These are phyloP conservation scores for Pocota personata DNA, from an alignment of 2,888 invertebrate species.

Conservation along the genomic window DNA sequence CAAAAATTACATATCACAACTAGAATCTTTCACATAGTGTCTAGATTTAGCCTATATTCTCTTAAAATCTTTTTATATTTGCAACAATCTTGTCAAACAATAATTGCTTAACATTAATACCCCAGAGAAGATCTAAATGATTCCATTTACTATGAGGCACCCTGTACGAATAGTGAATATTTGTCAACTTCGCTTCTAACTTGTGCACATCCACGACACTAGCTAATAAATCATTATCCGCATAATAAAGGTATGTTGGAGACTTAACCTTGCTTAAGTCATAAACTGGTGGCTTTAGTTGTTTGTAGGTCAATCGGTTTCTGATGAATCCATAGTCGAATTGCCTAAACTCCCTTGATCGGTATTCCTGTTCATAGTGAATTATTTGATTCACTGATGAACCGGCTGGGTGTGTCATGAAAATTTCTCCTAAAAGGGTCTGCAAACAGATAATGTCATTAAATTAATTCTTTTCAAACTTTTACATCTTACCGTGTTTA, in stretches of 20 bases:
- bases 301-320: constrained; percentile 78
- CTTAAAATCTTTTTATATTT: constrained; percentile 7
- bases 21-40: no score
- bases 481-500: constrained; percentile 77
- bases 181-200: constrained; percentile 82
- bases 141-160: constrained; percentile 84
- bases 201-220: constrained; percentile 83
- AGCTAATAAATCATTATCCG: constrained; percentile 85
- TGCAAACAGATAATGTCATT: constrained; percentile 30
- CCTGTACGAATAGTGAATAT: constrained; percentile 81
- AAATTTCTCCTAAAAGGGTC: constrained; percentile 79
- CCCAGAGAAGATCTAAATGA: constrained; percentile 87
- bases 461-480: neutral
- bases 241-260: constrained; percentile 83
- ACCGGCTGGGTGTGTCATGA: constrained; percentile 81
- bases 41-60: no score
- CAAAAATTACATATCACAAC: no score
- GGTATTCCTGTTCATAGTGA: constrained; percentile 80
- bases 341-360: constrained; percentile 79
- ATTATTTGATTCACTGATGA: constrained; percentile 81
- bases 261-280: constrained; percentile 82
- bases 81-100: constrained; percentile 82
- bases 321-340: constrained; percentile 79
- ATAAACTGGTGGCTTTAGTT: constrained; percentile 82
- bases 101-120: constrained; percentile 84